Conservation (phyloP, 2,113 vertebrate genomes). For the Pseudolaguvia tuberculata region DNA sequence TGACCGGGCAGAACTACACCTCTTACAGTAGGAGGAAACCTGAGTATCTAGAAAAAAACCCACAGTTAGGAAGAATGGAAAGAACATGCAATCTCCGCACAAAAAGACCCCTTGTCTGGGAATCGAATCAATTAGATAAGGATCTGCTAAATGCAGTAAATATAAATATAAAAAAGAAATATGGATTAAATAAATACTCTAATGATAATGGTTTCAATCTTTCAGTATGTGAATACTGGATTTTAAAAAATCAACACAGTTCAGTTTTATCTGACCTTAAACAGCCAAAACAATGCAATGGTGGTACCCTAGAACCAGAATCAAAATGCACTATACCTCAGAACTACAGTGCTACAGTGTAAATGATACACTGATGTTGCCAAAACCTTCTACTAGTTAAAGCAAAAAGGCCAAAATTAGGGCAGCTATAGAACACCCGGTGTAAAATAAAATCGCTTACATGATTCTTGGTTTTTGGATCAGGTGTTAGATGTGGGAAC, state of each 20-base stretch:
- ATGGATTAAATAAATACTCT: background rate
- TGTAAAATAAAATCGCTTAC: conserved; percentile 24
- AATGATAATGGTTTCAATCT: background rate
- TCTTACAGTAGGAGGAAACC: too few species aligned
- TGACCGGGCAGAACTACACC: too few species aligned
- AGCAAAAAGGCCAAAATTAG: conserved; percentile 46
- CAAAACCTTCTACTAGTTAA: conserved; percentile 13
- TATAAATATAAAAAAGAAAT: too few species aligned
- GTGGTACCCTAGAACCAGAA: background rate
- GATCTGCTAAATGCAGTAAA: too few species aligned
- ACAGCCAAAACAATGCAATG: background rate
- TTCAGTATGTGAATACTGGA: background rate
- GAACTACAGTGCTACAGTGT: background rate
- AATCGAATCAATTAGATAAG: too few species aligned
- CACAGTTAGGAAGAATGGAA: too few species aligned
- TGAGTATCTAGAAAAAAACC: too few species aligned
- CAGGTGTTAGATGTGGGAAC: conserved; percentile 37
- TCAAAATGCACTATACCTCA: background rate
- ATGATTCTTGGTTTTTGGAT: conserved; percentile 36
- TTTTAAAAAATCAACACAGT: too few species aligned
- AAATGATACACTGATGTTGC: conserved; percentile 9
- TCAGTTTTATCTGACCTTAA: background rate
- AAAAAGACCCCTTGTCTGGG: too few species aligned
- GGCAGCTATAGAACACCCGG: conserved; percentile 15
- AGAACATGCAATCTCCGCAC: too few species aligned